Evolutionary conservation across 2,113 vertebrate species (phyloP).

Genomic region (Nothobranchius furzeri): DNA sequence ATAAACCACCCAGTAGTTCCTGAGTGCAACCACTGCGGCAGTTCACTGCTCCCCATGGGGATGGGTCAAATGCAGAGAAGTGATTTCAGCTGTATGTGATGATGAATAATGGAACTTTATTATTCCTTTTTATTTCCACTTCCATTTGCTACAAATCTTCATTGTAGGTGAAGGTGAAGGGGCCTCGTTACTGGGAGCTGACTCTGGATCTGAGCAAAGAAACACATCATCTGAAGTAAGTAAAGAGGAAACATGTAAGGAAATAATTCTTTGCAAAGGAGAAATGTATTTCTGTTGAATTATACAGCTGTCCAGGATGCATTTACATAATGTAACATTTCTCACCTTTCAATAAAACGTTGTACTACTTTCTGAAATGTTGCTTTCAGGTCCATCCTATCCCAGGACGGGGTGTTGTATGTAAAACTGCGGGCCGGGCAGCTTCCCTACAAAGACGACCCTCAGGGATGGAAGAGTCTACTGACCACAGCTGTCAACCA

Average conservation of each 20-base stretch:
- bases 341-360: no score
- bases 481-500: slow-evolving; percentile 88
- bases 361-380: not conserved
- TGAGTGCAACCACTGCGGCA: no score
- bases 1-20: no score
- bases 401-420: slow-evolving; percentile 90
- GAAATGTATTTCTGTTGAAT: not conserved
- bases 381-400: slow-evolving; percentile 88
- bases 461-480: slow-evolving; percentile 95
- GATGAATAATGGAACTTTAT: no score
- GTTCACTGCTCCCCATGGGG: no score
- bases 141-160: not conserved
- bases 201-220: slow-evolving; percentile 92
- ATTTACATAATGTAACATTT: no score
- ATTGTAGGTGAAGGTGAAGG: slow-evolving; percentile 92
- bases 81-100: no score
- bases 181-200: slow-evolving; percentile 97
- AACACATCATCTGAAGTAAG: slow-evolving; percentile 90
- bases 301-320: not conserved
- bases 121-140: not conserved
- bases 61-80: no score
- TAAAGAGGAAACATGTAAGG: not conserved
- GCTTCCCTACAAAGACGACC: slow-evolving; percentile 97
- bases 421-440: slow-evolving; percentile 95
- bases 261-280: not conserved